Conservation (phyloP, 1,140 invertebrate species). For the Drosophila arawakana region DNA sequence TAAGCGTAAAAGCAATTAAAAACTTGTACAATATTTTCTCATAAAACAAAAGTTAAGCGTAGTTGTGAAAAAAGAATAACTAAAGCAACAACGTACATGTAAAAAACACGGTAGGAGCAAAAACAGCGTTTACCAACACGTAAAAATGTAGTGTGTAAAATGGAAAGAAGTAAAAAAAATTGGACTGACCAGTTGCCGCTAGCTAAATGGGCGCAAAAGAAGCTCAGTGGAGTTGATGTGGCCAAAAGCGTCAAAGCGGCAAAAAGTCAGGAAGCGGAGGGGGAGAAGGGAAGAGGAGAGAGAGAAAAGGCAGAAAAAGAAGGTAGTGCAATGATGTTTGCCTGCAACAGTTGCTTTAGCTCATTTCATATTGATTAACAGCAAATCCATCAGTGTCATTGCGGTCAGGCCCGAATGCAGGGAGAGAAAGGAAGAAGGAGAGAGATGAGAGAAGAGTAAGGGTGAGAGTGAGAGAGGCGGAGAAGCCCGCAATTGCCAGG, state of each 20-base stretch:
- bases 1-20: conserved; percentile 63
- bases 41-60: conserved; percentile 62
- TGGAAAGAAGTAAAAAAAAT: not conserved
- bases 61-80: conserved; percentile 25
- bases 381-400: conserved; percentile 80
- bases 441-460: not conserved
- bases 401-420: conserved; percentile 30
- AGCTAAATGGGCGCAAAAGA: not conserved
- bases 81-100: not conserved
- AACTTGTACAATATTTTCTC: conserved; percentile 69
- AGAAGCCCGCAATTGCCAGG: conserved; percentile 6
- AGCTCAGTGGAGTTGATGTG: conserved; percentile 6
- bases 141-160: conserved; percentile 12
- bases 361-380: conserved; percentile 79
- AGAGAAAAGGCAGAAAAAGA: too few species aligned
- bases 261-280: conserved; percentile 23
- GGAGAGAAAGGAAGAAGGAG: not conserved
- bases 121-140: conserved; percentile 39
- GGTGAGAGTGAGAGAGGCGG: not conserved
- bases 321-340: not conserved
- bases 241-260: conserved; percentile 39
- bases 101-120: conserved; percentile 3
- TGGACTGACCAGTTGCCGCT: not conserved
- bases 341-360: conserved; percentile 23
- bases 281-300: not conserved